Conservation (phyloP, 2,113 vertebrate genomes). For the Lophotis ruficrista region DNA sequence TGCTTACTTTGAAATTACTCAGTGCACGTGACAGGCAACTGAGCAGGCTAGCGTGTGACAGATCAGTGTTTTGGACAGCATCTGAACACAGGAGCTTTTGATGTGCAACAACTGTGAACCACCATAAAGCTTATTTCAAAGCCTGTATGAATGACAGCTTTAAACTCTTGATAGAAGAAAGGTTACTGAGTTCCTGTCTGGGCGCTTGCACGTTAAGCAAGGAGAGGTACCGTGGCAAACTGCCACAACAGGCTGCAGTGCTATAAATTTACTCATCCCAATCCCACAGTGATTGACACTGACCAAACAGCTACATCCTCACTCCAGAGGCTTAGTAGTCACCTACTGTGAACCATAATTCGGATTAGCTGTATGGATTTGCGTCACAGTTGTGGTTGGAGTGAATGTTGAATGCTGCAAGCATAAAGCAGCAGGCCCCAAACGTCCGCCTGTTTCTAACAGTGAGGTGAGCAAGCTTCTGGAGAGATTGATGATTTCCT, state of each 20-base stretch:
- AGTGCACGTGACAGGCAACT: not conserved
- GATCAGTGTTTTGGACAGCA: not conserved
- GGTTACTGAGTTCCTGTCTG: not conserved
- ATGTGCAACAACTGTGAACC: not conserved
- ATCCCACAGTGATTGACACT: not conserved
- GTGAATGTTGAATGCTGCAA: not conserved
- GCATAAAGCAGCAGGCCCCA: not conserved
- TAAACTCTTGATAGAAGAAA: not conserved
- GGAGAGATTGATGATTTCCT: not conserved
- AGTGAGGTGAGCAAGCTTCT: not conserved
- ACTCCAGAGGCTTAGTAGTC: not conserved
- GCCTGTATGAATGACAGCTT: not conserved
- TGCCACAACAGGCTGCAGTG: not conserved
- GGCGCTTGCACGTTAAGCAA: not conserved
- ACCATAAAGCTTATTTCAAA: not conserved
- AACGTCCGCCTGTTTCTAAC: not conserved
- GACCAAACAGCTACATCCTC: not conserved
- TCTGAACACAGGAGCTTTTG: not conserved
- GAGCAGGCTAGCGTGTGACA: not conserved
- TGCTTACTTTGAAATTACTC: not conserved
- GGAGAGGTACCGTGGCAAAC: not conserved
- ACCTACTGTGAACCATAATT: not conserved
- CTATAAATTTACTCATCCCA: not conserved
- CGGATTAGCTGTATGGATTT: not conserved
- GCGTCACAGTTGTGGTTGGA: not conserved